These are phyloP conservation scores for Argopecten irradians DNA, from an alignment of 1,140 invertebrate genomes.

Conservation along the genomic window DNA sequence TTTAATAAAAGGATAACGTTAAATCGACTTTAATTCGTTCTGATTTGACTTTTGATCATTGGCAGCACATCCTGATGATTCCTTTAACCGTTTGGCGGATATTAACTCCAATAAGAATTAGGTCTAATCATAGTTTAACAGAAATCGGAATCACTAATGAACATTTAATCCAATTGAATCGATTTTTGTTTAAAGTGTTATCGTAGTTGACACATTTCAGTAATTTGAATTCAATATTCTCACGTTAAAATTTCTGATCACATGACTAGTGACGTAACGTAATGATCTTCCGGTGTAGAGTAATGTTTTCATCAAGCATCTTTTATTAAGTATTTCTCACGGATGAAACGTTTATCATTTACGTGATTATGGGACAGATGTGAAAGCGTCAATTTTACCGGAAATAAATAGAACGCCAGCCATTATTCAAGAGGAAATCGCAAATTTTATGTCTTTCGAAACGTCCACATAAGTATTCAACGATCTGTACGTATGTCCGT, in stretches of 20 bases:
- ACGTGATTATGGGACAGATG: background rate
- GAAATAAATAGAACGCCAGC: background rate
- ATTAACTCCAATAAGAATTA: background rate
- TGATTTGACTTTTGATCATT: background rate
- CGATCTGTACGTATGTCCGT: background rate
- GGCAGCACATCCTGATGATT: background rate
- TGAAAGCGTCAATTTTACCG: background rate
- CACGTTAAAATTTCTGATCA: background rate
- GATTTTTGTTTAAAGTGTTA: background rate
- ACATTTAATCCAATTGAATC: background rate
- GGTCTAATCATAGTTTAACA: background rate
- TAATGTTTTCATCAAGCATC: background rate
- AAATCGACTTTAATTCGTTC: background rate
- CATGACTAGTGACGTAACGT: background rate
- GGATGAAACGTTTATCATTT: background rate
- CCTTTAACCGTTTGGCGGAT: background rate
- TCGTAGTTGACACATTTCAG: background rate
- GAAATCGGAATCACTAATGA: background rate
- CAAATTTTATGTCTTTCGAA: background rate
- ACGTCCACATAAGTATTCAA: background rate
- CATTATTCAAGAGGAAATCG: background rate
- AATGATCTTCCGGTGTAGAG: background rate
- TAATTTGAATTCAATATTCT: background rate
- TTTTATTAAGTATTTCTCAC: background rate
- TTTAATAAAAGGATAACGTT: background rate